phyloP scores from a whole-genome alignment of 2,113 vertebrate genomes.

The Struthidea cinerea region DNA sequence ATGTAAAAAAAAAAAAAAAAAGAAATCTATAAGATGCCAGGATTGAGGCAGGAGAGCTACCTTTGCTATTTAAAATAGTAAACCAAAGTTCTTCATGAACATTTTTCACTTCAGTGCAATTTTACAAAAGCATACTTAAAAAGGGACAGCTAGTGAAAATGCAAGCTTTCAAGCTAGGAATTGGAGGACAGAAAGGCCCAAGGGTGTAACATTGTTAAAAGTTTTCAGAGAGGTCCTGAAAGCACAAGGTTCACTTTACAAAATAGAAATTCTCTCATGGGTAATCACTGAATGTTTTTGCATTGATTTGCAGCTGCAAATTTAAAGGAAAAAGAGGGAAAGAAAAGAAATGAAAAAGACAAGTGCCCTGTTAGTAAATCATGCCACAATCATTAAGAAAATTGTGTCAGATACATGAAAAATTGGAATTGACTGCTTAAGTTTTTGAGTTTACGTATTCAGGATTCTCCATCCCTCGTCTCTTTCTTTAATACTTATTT shows the following conservation, averaged over 20 bases:
- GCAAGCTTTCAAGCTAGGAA: background rate
- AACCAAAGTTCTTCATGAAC: background rate
- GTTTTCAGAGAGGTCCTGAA: conserved; percentile 17
- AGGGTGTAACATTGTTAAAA: conserved; percentile 49
- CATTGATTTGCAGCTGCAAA: conserved; percentile 20
- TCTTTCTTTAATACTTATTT: background rate
- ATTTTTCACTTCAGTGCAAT: conserved; percentile 39
- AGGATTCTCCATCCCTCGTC: background rate
- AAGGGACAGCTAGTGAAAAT: conserved; percentile 30
- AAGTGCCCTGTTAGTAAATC: background rate
- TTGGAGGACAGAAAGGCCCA: conserved; percentile 44
- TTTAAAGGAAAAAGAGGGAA: background rate
- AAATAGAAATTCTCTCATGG: conserved; percentile 34
- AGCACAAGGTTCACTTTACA: conserved; percentile 30
- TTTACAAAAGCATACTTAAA: conserved; percentile 36
- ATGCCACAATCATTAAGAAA: background rate
- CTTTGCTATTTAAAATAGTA: conserved; percentile 23
- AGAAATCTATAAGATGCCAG: background rate
- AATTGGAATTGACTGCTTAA: background rate
- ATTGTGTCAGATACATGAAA: background rate
- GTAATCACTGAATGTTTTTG: conserved; percentile 17
- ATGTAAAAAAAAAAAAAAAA: background rate
- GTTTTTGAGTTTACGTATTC: background rate
- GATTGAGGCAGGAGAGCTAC: background rate
- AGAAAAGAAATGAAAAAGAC: conserved; percentile 11